These are phyloP conservation scores for Drosophila yakuba DNA, from an alignment of 1,140 invertebrate species.

Conservation along the genomic window DNA sequence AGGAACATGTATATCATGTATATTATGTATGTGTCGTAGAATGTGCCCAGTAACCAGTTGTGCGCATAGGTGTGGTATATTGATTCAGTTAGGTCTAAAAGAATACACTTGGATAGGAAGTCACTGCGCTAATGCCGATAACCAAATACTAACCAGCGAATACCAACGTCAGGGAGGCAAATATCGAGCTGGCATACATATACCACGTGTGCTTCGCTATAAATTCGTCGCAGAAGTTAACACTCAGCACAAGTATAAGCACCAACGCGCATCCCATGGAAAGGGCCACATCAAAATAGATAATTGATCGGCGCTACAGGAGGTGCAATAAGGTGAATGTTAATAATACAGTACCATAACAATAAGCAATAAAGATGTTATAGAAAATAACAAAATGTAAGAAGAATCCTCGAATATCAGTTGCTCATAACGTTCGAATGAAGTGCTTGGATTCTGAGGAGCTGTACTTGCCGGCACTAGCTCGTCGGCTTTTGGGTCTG, in stretches of 20 bases:
- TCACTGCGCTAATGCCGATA: background rate
- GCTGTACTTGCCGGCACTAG: too few species aligned
- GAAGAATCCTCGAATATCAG: too few species aligned
- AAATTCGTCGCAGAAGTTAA: conserved; percentile 85
- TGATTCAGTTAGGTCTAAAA: conserved; percentile 85
- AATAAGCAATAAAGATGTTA: too few species aligned
- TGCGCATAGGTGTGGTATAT: conserved; percentile 84
- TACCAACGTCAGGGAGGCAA: conserved; percentile 72
- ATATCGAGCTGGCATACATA: conserved; percentile 84
- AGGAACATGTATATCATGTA: conserved; percentile 91
- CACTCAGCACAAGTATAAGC: conserved; percentile 83
- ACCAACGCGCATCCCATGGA: conserved; percentile 81
- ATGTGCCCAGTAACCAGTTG: conserved; percentile 85
- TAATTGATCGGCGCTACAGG: background rate
- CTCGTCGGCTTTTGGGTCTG: too few species aligned
- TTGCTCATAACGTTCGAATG: too few species aligned
- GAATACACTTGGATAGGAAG: background rate
- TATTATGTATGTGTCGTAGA: conserved; percentile 89
- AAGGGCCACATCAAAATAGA: conserved; percentile 71
- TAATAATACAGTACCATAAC: too few species aligned
- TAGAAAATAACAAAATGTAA: too few species aligned
- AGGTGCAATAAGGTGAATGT: background rate
- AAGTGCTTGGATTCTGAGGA: too few species aligned
- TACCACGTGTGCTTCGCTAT: conserved; percentile 81
- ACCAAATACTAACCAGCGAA: conserved; percentile 43